These are phyloP conservation scores for Cyclophora punctaria DNA, from an alignment of 2,888 invertebrate species.

Conservation along the genomic window DNA sequence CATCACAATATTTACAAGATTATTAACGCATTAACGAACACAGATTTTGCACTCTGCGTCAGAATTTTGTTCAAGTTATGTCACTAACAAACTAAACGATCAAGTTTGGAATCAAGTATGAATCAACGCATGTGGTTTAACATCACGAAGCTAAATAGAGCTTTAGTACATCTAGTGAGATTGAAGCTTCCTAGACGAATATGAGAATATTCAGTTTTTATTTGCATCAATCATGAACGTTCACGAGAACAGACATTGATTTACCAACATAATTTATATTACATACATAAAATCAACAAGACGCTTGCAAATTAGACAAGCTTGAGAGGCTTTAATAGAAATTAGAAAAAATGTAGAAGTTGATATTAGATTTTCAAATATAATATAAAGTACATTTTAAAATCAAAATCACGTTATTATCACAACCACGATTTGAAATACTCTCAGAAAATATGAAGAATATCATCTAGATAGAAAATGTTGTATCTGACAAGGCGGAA, in stretches of 20 bases:
- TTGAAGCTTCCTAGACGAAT: slow-evolving; percentile 48
- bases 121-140: slow-evolving; percentile 41
- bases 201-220: slow-evolving; percentile 16
- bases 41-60: slow-evolving; percentile 23
- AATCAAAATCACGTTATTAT: no score
- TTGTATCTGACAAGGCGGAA: neutral
- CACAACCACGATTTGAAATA: no score
- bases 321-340: slow-evolving; percentile 25
- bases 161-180: slow-evolving; percentile 42
- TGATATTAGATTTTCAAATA: slow-evolving; percentile 16
- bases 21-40: slow-evolving; percentile 23
- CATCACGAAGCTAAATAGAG: slow-evolving; percentile 43
- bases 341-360: slow-evolving; percentile 1
- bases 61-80: slow-evolving; percentile 10
- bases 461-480: neutral
- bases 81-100: neutral
- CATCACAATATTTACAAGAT: slow-evolving; percentile 20
- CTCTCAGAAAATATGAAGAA: neutral
- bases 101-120: neutral
- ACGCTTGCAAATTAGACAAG: slow-evolving; percentile 32
- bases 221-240: slow-evolving; percentile 27
- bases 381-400: no score
- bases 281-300: slow-evolving; percentile 19
- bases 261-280: slow-evolving; percentile 22
- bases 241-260: slow-evolving; percentile 38